Evolutionary conservation across 2,797 vertebrate genomes (phyloP), one percentile per base, ranked within the genome.

Genomic region (Todus mexicanus): DNA sequence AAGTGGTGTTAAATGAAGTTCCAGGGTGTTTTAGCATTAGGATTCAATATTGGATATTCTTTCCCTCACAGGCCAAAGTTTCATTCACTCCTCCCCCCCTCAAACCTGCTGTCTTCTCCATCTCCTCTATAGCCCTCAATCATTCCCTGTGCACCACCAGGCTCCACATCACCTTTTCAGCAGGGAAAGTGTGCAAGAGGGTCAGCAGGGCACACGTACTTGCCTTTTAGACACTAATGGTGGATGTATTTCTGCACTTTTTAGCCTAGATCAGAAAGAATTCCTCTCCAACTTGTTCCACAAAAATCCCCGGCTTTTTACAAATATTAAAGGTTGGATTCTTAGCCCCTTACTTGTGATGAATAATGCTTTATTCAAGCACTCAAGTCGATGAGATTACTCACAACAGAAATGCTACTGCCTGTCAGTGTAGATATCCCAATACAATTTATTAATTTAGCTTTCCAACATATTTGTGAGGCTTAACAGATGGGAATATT

Each of bases 401-500:
- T 94, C 64, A 91, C 22, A 38, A 84, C 86, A 90, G 87, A 64
- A 86, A 68, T 7, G 4, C 14, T 92, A 45, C 93, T 70, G 79
- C 27, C 84, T 94, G 17, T 25, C 83, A 92, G 60, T 76, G 70
- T 40, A 87, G 73, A 42, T 64, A 95, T 83, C 71, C 61, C 71
- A 93, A 84, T 54, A 79, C 63, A 18, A 93, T 66, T 88, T 59
- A 92, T 89, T 93, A 93, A 94, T 95, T 94, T 89, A 81, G 15
- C 60, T 91, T 86, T 91, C 85, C 45, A 12, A 15, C 15, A 11
- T 76, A 63, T 81, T 86, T 82, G 74, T 22, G 82, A 90, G 64
- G 45, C 57, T 91, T 88, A 94, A 68, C 94, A 96, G 91, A 94
- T 94, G 93, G 92, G 76, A 86, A 84, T 95, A 91, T 87, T 90